Evolutionary conservation across 2,888 invertebrate genomes (phyloP), one percentile per base, ranked within the genome.

Genomic region (Chloromyia formosa): DNA sequence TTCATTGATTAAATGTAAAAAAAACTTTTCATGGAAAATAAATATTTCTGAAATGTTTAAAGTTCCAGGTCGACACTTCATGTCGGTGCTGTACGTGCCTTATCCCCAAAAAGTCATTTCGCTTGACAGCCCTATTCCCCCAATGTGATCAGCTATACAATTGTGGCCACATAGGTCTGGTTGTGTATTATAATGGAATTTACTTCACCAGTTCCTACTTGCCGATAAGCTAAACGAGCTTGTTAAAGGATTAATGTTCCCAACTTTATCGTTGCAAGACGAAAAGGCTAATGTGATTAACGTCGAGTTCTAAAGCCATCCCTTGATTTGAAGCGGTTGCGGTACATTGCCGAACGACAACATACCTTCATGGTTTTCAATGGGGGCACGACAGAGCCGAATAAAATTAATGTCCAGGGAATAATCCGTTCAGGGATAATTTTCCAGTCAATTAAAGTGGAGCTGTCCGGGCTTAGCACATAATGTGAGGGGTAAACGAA

Each of bases 161-260:
- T 18, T 62, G 40, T 3, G 40, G 16, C 56, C 56, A 58, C 18
- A 35, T 18, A 16, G 56, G 71, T 53, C 49, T 71, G 71, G 20
- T 71, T 56, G 40, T 71, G 58, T 20, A 56, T 56, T 23, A 58
- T n/a, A 18, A 56, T 35, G 40, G 18, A 71, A 58, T 58, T 58
- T 35, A 56, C 22, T 71, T 40, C 56, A n/a, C 56, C 53, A 58
- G 71, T 40, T 71, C 56, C 58, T 71, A 56, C 40, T 23, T 35
- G 18, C 49, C 40, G 71, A 71, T 58, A 71, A 71, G 71, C 58
- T 23, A 20, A 40, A 56, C 66, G 71, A 71, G 71, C 71, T 58
- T 58, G 71, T 71, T 56, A 71, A 56, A 71, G 56, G 71, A 71
- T 71, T 71, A 58, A 40, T 42, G 58, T 20, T 71, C 56, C 56